A percentile compares a stretch with the other conserved stretches of the same genome.
These are phyloP conservation scores for Trialeurodes vaporariorum DNA, from an alignment of 1,140 invertebrate species.

Conservation along the genomic window DNA sequence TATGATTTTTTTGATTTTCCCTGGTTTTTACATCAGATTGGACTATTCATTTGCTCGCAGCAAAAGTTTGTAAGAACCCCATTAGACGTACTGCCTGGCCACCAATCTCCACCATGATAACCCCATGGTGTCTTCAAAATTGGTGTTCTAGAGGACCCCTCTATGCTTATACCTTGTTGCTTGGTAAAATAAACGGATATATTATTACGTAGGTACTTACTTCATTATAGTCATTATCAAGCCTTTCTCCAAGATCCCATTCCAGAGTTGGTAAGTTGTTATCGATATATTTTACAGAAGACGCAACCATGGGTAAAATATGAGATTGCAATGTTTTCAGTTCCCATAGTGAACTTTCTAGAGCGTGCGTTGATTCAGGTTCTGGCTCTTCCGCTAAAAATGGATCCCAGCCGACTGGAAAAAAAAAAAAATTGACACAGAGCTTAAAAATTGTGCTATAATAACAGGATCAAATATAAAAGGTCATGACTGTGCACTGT, in stretches of 20 bases:
- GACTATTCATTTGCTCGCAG: no score
- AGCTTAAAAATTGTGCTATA: no score
- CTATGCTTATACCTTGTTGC: background rate
- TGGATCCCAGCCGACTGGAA: slow-evolving; percentile 54
- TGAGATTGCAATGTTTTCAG: slow-evolving; percentile 61
- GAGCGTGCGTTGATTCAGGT: slow-evolving; percentile 60
- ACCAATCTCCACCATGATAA: background rate
- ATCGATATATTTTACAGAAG: slow-evolving; percentile 54
- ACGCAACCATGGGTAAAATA: slow-evolving; percentile 54
- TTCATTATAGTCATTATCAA: slow-evolving; percentile 46
- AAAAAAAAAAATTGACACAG: slow-evolving; percentile 10
- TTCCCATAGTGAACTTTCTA: slow-evolving; percentile 87
- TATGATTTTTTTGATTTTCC: no score
- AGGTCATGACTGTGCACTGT: no score
- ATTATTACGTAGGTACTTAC: slow-evolving; percentile 29
- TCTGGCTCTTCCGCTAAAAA: slow-evolving; percentile 68
- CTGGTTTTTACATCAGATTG: no score
- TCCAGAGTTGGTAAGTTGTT: slow-evolving; percentile 51
- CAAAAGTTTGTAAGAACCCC: no score
- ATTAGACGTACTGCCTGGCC: no score
- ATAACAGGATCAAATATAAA: no score
- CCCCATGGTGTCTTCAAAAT: background rate
- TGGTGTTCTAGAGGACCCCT: no score
- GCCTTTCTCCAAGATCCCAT: slow-evolving; percentile 46
- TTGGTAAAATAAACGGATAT: background rate